Percentiles rank a stretch among this genome's conserved stretches.
Evolutionary conservation across 2,797 vertebrate genomes (phyloP).

Genomic region (Hemitrygon akajei): DNA sequence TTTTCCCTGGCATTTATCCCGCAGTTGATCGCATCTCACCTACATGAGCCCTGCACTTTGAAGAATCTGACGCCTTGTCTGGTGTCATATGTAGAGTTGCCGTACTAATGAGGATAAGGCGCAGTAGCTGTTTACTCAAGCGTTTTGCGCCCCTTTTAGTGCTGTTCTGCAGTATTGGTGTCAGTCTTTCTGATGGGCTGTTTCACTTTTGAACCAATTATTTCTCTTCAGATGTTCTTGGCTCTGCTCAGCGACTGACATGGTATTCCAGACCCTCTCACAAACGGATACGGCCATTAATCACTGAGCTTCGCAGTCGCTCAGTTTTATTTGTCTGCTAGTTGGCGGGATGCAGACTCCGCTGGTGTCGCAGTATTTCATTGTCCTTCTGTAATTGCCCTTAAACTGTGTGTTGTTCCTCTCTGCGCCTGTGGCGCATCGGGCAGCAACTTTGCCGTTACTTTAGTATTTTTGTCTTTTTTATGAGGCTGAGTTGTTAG

Average conservation of each 20-base stretch:
- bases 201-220: constrained; percentile 4
- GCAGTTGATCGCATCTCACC: neutral
- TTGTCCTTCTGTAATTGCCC: no score
- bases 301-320: neutral
- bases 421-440: no score
- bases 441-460: no score
- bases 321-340: no score
- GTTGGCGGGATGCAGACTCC: no score
- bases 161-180: neutral
- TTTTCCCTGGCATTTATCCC: constrained; percentile 2
- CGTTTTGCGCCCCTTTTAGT: neutral
- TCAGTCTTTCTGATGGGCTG: neutral
- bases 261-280: neutral
- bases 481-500: no score
- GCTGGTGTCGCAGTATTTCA: no score
- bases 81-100: neutral
- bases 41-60: no score
- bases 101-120: neutral
- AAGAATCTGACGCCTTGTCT: neutral
- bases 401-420: no score
- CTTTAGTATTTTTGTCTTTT: no score
- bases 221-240: neutral
- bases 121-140: no score
- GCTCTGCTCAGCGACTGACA: neutral
- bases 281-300: neutral